phyloP scores from a whole-genome alignment of 1,140 invertebrate genomes.

The Dendroctonus ponderosae region DNA sequence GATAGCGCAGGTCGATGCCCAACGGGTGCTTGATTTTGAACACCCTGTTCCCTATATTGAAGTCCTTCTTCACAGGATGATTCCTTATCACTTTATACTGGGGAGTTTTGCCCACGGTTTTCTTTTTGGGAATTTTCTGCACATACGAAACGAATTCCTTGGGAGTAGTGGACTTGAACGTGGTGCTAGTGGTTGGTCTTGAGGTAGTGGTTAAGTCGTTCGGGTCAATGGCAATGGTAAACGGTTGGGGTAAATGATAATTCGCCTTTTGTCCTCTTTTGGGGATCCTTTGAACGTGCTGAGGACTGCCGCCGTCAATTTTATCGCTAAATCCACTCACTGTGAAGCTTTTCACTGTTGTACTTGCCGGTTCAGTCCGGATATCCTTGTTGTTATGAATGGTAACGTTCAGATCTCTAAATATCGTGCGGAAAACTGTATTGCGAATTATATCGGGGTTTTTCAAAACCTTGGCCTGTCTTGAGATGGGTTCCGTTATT shows the following conservation, averaged over 20 bases:
- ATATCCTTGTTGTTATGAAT: not conserved
- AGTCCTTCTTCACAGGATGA: slow-evolving; percentile 17
- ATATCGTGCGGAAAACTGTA: not conserved
- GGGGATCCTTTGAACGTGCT: slow-evolving; percentile 23
- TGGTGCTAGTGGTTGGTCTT: not conserved
- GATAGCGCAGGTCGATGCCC: slow-evolving; percentile 12
- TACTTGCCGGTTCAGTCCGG: not conserved
- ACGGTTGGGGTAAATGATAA: slow-evolving; percentile 13
- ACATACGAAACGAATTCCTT: slow-evolving; percentile 16
- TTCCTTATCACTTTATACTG: slow-evolving; percentile 7
- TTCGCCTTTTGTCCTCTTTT: slow-evolving; percentile 13
- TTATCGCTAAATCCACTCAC: not conserved
- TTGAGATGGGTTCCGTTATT: not conserved
- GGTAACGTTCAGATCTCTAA: not conserved
- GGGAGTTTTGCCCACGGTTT: not conserved
- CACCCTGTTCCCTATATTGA: slow-evolving; percentile 8
- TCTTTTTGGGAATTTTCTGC: slow-evolving; percentile 27
- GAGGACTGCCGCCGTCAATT: not conserved
- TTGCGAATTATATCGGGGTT: not conserved
- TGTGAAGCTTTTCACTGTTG: not conserved
- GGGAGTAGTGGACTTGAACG: not conserved
- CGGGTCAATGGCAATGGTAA: slow-evolving; percentile 25
- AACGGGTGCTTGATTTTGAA: slow-evolving; percentile 1
- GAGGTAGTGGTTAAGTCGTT: slow-evolving; percentile 21
- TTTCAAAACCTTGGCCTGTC: not conserved